These are phyloP conservation scores for Arothron firmamentum DNA, from an alignment of 2,113 vertebrate species.

Conservation along the genomic window DNA sequence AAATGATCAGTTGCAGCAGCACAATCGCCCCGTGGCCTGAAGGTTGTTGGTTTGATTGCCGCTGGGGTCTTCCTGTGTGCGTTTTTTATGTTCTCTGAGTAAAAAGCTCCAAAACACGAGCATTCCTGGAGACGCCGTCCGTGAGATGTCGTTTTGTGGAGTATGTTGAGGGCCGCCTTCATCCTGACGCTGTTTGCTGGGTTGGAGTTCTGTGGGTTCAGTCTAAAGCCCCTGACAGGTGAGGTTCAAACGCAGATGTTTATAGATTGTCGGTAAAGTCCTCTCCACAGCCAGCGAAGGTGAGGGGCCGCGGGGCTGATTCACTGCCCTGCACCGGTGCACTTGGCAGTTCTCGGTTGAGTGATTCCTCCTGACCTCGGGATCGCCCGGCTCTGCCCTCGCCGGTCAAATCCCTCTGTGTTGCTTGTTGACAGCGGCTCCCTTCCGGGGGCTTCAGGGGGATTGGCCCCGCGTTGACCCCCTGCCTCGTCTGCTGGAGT, in stretches of 20 bases:
- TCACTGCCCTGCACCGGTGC: slow-evolving; percentile 48
- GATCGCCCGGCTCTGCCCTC: slow-evolving; percentile 49
- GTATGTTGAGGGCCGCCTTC: too few relatives aligned
- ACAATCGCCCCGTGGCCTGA: neutral
- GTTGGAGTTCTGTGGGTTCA: too few relatives aligned
- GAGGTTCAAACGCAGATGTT: too few relatives aligned
- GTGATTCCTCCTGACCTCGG: slow-evolving; percentile 61
- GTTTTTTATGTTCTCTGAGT: too few relatives aligned
- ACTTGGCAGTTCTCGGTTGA: slow-evolving; percentile 54
- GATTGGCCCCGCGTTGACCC: slow-evolving; percentile 58
- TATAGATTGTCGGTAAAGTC: too few relatives aligned
- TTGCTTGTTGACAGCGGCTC: slow-evolving; percentile 67
- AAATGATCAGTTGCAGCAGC: slow-evolving; percentile 8
- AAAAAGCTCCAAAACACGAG: too few relatives aligned
- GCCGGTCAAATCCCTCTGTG: slow-evolving; percentile 49
- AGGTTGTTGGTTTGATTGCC: neutral
- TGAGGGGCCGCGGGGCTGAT: slow-evolving; percentile 2
- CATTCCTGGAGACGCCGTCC: too few relatives aligned
- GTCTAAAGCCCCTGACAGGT: too few relatives aligned
- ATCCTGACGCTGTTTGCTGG: too few relatives aligned
- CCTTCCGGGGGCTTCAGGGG: slow-evolving; percentile 41
- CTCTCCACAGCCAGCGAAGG: neutral
- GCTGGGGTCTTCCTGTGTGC: too few relatives aligned
- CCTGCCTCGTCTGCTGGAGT: slow-evolving; percentile 51
- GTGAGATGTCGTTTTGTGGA: too few relatives aligned